Evolutionary conservation across 2,888 invertebrate species (phyloP).

Genomic region (Ormyrus rosae): DNA sequence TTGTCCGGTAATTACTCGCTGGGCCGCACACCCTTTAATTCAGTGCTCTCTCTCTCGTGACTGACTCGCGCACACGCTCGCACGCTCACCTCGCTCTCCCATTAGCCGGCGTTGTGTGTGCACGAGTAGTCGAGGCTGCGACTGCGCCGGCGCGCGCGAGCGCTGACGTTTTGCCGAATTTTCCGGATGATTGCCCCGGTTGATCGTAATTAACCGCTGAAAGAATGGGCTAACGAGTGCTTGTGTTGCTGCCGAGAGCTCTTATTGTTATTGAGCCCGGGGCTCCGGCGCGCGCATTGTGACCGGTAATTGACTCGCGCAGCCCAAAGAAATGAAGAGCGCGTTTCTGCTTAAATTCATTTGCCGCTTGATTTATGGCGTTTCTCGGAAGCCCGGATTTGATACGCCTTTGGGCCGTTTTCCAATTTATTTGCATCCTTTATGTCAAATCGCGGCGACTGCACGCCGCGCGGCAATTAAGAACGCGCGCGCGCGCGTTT

Average conservation of each 20-base stretch:
- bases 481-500: background rate
- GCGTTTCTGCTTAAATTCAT: slow-evolving; percentile 27
- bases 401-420: too few species aligned
- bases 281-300: slow-evolving; percentile 1
- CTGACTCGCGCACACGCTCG: slow-evolving; percentile 15
- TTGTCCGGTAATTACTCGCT: slow-evolving; percentile 73
- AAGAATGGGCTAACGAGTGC: slow-evolving; percentile 39
- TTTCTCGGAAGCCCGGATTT: background rate
- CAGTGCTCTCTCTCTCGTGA: slow-evolving; percentile 44
- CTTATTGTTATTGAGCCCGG: background rate
- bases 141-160: background rate
- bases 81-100: background rate
- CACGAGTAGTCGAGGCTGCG: too few species aligned
- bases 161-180: slow-evolving; percentile 56
- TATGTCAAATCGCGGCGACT: too few species aligned
- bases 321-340: slow-evolving; percentile 15
- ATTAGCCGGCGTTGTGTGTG: background rate
- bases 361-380: background rate
- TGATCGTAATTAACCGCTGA: slow-evolving; percentile 53
- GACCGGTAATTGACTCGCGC: slow-evolving; percentile 19
- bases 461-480: too few species aligned
- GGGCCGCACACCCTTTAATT: slow-evolving; percentile 61
- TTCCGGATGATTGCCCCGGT: slow-evolving; percentile 58
- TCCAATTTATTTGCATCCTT: too few species aligned
- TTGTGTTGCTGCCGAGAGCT: background rate